Base-by-base conservation (phyloP, 2,888 invertebrate genomes). In the Leucophenga maculata region DNA sequence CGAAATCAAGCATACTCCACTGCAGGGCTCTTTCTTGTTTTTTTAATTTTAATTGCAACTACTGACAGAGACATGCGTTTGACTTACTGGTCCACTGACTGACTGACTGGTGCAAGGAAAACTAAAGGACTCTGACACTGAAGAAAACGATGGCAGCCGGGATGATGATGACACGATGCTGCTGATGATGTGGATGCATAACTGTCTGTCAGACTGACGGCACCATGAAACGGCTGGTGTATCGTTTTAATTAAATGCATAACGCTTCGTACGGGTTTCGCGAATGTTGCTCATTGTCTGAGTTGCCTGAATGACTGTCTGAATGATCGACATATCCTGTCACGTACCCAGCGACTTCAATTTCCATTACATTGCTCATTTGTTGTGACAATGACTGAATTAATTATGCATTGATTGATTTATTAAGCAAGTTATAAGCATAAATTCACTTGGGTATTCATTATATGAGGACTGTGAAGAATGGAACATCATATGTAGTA, bases 31-130 rank as follows among this genome's bases (percentile, higher is more conserved):
- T n/a, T n/a, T n/a, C n/a, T n/a, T n/a, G n/a, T 13, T 20, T 18
- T 18, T 54, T 18, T 16, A 54, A 13, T 54, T 54, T 54, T 54
- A 54, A 54, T 54, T 54, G 54, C 54, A 54, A 54, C 54, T 54
- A 54, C 54, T 54, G 54, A 54, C 54, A 20, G 18, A 20, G 20
- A 54, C 54, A 0, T 20, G 20, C 22, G 54, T 8, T 20, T 54
- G 20, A 54, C 20, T 54, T 20, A 54, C 54, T 54, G 54, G 20
- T 20, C 22, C 20, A n/a, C n/a, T n/a, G n/a, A 54, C 18, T 20
- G 54, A 18, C 18, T 54, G 11, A n/a, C 54, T 18, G 18, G 16
- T 32, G 32, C 32, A 32, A 32, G 32, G 32, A 32, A 8, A 32
- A 32, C 32, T 32, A 32, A 32, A 32, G 32, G 32, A 32, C 32